Conservation (phyloP, 2,888 invertebrate species). For the Meloe dianella region DNA sequence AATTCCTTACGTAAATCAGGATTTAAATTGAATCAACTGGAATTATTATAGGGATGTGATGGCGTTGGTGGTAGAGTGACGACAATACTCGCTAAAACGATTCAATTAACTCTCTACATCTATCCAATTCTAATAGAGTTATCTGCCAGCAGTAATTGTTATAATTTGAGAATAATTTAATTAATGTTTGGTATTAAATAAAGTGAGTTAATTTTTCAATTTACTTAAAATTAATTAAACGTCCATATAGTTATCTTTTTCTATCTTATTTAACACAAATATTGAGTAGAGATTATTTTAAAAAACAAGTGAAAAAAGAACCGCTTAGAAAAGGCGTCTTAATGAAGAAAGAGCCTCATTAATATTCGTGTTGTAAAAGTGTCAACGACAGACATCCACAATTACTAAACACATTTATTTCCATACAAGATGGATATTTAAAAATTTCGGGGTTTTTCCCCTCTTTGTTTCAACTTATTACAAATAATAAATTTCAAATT, state of each 20-base stretch:
- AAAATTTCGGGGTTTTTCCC: too few relatives aligned
- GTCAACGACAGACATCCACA: not conserved
- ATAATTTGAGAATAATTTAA: slow-evolving; percentile 24
- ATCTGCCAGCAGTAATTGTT: slow-evolving; percentile 17
- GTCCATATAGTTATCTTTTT: not conserved
- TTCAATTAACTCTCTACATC: slow-evolving; percentile 1
- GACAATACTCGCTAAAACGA: slow-evolving; percentile 3
- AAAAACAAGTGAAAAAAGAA: too few relatives aligned
- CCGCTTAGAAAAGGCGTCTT: not conserved
- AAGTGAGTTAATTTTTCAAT: slow-evolving; percentile 9
- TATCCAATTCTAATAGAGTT: slow-evolving; percentile 3
- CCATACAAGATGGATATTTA: not conserved
- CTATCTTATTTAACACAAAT: not conserved
- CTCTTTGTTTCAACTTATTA: not conserved
- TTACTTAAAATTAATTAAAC: slow-evolving; percentile 8
- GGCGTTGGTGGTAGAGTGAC: not conserved
- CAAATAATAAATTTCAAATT: not conserved
- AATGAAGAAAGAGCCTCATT: slow-evolving; percentile 3
- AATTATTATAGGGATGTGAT: not conserved
- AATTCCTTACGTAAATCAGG: slow-evolving; percentile 5
- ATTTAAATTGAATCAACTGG: not conserved
- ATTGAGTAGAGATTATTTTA: slow-evolving; percentile 5
- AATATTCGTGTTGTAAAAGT: slow-evolving; percentile 10
- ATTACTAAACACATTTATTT: slow-evolving; percentile 2
- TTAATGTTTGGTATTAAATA: not conserved